phyloP scores from a whole-genome alignment of 2,888 invertebrate species.

The Cabera pusaria region DNA sequence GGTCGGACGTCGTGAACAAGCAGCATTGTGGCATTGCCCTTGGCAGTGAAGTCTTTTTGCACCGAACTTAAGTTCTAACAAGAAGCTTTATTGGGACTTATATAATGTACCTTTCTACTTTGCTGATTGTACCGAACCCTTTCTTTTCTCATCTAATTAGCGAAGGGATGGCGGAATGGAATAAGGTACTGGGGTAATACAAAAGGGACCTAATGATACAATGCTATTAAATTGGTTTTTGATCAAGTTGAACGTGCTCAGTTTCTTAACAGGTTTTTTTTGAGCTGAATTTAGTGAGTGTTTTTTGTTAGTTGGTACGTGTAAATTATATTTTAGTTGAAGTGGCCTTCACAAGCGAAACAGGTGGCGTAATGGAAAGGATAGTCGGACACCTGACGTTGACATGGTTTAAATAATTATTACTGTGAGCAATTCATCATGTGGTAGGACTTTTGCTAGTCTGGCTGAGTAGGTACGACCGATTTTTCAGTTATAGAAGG shows the following conservation, averaged over 20 bases:
- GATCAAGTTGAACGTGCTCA: neutral
- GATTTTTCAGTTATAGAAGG: too few species aligned
- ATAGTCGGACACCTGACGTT: too few species aligned
- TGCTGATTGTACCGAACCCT: slow-evolving; percentile 21
- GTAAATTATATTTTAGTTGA: too few species aligned
- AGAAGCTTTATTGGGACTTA: neutral
- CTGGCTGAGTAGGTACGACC: too few species aligned
- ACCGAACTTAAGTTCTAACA: slow-evolving; percentile 2
- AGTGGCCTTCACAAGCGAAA: too few species aligned
- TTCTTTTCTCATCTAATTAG: slow-evolving; percentile 16
- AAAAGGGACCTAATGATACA: slow-evolving; percentile 13
- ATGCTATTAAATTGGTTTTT: slow-evolving; percentile 6
- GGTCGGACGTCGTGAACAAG: too few species aligned
- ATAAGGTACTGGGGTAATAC: slow-evolving; percentile 15
- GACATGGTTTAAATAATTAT: too few species aligned
- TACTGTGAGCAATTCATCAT: too few species aligned
- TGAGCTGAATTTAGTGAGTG: too few species aligned
- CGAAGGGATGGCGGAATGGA: slow-evolving; percentile 9
- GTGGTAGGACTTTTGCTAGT: too few species aligned
- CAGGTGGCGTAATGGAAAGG: too few species aligned
- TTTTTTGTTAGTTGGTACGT: too few species aligned
- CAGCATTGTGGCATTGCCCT: neutral
- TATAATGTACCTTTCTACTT: neutral
- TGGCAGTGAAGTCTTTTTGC: slow-evolving; percentile 1
- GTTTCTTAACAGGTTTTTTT: slow-evolving; percentile 1